phyloP scores from a whole-genome alignment of 2,113 vertebrate genomes.

The Rhinoderma darwinii region DNA sequence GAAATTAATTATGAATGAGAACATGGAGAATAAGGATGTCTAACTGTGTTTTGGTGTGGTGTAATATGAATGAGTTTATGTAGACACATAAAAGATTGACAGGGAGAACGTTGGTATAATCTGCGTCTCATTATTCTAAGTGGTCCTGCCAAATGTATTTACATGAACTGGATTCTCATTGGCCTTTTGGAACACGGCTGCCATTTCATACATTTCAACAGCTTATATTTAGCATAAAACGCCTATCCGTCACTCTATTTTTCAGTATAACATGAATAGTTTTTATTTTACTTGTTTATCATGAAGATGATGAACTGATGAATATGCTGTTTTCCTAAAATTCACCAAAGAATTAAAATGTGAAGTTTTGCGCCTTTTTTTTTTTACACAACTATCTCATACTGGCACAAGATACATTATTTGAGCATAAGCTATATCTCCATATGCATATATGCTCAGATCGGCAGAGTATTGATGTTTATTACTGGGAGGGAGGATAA shows the following conservation, averaged over 20 bases:
- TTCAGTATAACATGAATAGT: not conserved
- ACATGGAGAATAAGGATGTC: not conserved
- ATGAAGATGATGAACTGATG: no score
- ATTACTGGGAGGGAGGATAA: no score
- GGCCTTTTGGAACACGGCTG: not conserved
- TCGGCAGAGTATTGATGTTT: no score
- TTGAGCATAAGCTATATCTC: no score
- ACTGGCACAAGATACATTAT: no score
- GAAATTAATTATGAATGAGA: not conserved
- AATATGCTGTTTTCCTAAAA: no score
- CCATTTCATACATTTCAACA: not conserved
- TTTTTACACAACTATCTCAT: no score
- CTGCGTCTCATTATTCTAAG: not conserved
- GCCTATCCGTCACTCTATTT: not conserved
- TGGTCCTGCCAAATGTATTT: not conserved
- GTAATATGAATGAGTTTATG: not conserved
- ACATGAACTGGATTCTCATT: not conserved
- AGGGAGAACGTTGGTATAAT: not conserved
- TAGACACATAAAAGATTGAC: not conserved
- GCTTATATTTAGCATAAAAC: not conserved
- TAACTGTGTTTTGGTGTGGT: not conserved
- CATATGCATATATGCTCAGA: no score
- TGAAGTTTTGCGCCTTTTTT: no score
- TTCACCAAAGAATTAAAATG: no score
- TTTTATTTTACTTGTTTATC: not conserved